These are phyloP conservation scores for Eumerus sabulonum DNA, from an alignment of 2,888 invertebrate genomes.

Conservation along the genomic window DNA sequence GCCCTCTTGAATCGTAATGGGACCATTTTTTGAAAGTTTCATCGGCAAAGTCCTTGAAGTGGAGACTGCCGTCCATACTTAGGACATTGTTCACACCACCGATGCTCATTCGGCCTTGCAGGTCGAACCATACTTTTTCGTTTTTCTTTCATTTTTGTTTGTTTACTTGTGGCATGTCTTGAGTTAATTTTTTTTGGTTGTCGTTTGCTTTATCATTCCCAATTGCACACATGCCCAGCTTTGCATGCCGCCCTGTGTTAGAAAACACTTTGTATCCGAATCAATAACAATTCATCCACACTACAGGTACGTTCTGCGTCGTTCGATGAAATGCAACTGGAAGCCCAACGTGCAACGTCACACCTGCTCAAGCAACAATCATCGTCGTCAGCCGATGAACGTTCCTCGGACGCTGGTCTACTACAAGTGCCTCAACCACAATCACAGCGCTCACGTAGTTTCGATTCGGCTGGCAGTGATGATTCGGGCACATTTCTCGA, in stretches of 20 bases:
- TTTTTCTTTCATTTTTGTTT: background rate
- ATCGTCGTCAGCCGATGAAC: slow-evolving; percentile 77
- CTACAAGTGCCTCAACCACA: slow-evolving; percentile 84
- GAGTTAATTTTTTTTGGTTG: slow-evolving; percentile 1
- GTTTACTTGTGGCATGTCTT: background rate
- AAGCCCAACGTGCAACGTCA: slow-evolving; percentile 82
- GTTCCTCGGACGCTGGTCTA: slow-evolving; percentile 77
- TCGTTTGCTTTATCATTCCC: background rate
- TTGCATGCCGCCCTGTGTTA: slow-evolving; percentile 36
- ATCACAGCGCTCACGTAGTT: slow-evolving; percentile 87
- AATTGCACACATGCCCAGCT: slow-evolving; percentile 24
- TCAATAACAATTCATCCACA: background rate
- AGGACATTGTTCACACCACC: too few species aligned
- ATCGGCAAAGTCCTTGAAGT: too few species aligned
- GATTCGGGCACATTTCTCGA: slow-evolving; percentile 81
- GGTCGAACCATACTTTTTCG: slow-evolving; percentile 6
- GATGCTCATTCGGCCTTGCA: too few species aligned
- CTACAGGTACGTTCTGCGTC: slow-evolving; percentile 89
- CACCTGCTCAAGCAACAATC: slow-evolving; percentile 76
- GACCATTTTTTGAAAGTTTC: too few species aligned
- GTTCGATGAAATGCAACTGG: slow-evolving; percentile 93
- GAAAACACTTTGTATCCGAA: background rate
- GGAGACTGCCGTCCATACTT: too few species aligned
- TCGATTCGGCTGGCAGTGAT: slow-evolving; percentile 87
- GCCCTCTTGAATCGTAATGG: too few species aligned